Evolutionary conservation across 1,140 invertebrate species (phyloP).

Genomic region (Bombus picipes): DNA sequence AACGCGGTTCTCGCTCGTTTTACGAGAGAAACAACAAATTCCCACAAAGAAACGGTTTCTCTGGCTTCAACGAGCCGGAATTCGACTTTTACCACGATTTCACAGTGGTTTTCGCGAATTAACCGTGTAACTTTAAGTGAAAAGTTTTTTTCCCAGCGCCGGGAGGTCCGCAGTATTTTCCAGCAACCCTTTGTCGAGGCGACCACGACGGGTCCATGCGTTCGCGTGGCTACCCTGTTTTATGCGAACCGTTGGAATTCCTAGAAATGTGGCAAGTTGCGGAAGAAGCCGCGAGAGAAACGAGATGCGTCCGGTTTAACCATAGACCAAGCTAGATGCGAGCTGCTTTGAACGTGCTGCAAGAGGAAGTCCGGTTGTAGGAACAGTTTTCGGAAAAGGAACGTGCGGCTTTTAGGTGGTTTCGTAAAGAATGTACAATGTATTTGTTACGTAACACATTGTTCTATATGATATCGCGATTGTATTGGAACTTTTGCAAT

Average conservation of each 20-base stretch:
- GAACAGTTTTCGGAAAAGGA: neutral
- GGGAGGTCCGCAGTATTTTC: neutral
- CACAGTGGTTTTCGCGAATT: slow-evolving; percentile 7
- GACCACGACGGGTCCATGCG: neutral
- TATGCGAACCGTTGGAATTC: neutral
- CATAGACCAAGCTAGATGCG: neutral
- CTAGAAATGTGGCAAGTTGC: slow-evolving; percentile 3
- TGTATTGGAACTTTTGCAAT: no score
- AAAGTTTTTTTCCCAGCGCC: neutral
- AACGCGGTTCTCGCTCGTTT: neutral
- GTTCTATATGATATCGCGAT: no score
- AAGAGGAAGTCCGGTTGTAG: neutral
- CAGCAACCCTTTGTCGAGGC: slow-evolving; percentile 6
- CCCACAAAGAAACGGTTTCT: neutral
- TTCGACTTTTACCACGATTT: slow-evolving; percentile 6
- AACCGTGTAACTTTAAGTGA: slow-evolving; percentile 21
- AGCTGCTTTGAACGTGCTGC: neutral
- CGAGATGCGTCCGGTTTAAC: neutral
- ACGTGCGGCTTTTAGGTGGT: neutral
- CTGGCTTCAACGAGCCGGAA: neutral
- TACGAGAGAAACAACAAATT: neutral
- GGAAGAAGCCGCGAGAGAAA: neutral
- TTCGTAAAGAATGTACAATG: neutral
- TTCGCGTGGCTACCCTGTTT: neutral
- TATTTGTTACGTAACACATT: neutral